These are phyloP conservation scores for Hipparchia sbordonii DNA, from an alignment of 2,888 invertebrate genomes.

Conservation along the genomic window DNA sequence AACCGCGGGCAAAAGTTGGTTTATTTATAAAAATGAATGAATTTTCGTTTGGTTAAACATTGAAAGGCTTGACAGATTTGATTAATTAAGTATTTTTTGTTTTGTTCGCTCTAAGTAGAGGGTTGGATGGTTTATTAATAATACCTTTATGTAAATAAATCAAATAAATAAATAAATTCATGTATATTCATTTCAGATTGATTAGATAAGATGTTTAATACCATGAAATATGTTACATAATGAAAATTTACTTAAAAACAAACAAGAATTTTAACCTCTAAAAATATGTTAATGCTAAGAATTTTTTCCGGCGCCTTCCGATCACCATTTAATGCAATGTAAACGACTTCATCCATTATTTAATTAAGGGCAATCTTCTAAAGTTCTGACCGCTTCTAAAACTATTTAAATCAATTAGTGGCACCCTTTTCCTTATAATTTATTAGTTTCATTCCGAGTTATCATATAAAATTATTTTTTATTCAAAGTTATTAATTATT, in stretches of 20 bases:
- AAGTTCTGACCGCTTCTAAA: slow-evolving; percentile 11
- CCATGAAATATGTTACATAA: background rate
- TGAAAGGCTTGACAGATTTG: no score
- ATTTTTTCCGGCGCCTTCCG: slow-evolving; percentile 1
- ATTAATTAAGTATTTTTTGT: no score
- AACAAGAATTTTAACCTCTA: background rate
- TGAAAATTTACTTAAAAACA: background rate
- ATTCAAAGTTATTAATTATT: background rate
- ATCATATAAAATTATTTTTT: background rate
- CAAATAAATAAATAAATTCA: no score
- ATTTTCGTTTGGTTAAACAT: no score
- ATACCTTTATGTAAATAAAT: no score
- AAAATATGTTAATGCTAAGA: background rate
- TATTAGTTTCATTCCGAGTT: background rate
- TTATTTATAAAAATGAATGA: no score
- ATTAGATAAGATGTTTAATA: background rate
- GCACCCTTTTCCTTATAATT: slow-evolving; percentile 1
- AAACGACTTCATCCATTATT: slow-evolving; percentile 26
- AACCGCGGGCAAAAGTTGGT: no score
- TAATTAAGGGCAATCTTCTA: slow-evolving; percentile 22
- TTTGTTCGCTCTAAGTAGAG: no score
- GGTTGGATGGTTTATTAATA: no score
- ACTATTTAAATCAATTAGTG: slow-evolving; percentile 23
- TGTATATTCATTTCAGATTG: no score
- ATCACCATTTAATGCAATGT: slow-evolving; percentile 19